Evolutionary conservation across 2,797 vertebrate species (phyloP), one percentile per base, ranked within the genome.

Genomic region (Odontamblyopus rebecca): DNA sequence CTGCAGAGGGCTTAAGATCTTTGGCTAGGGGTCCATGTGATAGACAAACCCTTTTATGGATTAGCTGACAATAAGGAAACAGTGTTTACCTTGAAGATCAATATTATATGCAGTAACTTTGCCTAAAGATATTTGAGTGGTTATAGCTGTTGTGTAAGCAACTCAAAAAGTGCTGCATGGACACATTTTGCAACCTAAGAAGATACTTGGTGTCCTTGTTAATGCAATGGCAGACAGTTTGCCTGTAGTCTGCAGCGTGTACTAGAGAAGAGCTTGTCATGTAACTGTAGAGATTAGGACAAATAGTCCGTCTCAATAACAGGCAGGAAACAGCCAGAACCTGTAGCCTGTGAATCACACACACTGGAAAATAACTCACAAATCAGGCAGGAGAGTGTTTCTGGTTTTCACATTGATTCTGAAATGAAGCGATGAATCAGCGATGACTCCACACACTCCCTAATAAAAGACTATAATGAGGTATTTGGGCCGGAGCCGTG

Each of bases 261-360:
- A 66, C 79, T 67, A 60, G 56, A 60, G 73, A 57, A 54, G 74
- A 79, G 76, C 71, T 53, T 13, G 29, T 67, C 78, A 59, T 73
- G 70, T 69, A 68, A 61, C 30, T 74, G 61, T 11, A 72, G 68
- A 83, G 84, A 88, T 89, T 72, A 86, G 76, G 41, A 70, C 69
- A 69, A 70, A 80, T 75, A 71, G 60, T 77, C 64, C 59, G 0
- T 82, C 73, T 81, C 60, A 12, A 68, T 73, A 60, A 73, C 65
- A 81, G 67, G 27, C 65, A 72, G 65, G 29, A 50, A 74, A 66
- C n/a, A 69, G 66, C 61, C 53, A 65, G 57, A 69, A 9, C 19
- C 18, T 75, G 62, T 35, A 65, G 71, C 30, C 57, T 53, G 44
- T 70, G 70, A 66, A 66, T 68, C 67, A 8, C 51, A 56, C 68